phyloP scores from a whole-genome alignment of 2,888 invertebrate species.

The Metellina segmentata region DNA sequence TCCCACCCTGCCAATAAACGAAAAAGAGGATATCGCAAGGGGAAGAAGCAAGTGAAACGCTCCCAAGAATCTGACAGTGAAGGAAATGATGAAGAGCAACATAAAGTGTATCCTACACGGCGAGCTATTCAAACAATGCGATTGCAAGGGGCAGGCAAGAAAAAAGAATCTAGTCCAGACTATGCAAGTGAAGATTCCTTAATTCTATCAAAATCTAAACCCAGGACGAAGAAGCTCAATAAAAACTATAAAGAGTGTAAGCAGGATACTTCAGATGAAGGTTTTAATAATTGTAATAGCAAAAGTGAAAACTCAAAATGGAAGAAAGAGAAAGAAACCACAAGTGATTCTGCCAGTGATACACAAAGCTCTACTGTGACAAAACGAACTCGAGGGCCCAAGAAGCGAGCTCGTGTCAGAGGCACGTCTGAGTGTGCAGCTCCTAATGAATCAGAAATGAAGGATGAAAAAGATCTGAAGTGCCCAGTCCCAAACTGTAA shows the following conservation, averaged over 20 bases:
- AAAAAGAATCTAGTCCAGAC: constrained; percentile 66
- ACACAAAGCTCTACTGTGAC: constrained; percentile 13
- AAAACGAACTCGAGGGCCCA: constrained; percentile 44
- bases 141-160: constrained; percentile 39
- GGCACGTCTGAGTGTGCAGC: constrained; percentile 17
- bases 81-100: constrained; percentile 47
- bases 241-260: constrained; percentile 40
- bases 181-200: constrained; percentile 64
- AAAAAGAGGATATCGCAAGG: constrained; percentile 8
- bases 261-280: constrained; percentile 40
- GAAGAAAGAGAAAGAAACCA: constrained; percentile 51
- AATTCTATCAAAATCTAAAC: constrained; percentile 2
- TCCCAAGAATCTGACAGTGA: constrained; percentile 67
- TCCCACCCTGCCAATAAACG: constrained; percentile 16
- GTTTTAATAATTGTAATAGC: not conserved
- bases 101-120: constrained; percentile 62
- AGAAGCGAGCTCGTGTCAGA: constrained; percentile 45
- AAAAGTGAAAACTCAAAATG: constrained; percentile 53
- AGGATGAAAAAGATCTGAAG: constrained; percentile 83
- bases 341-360: constrained; percentile 68
- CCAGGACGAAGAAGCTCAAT: constrained; percentile 11
- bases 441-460: constrained; percentile 17
- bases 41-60: constrained; percentile 7
- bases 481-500: constrained; percentile 94
- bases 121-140: constrained; percentile 27